Base-by-base conservation (phyloP, 1,140 invertebrate genomes). In the Tetramorium alpestre region DNA sequence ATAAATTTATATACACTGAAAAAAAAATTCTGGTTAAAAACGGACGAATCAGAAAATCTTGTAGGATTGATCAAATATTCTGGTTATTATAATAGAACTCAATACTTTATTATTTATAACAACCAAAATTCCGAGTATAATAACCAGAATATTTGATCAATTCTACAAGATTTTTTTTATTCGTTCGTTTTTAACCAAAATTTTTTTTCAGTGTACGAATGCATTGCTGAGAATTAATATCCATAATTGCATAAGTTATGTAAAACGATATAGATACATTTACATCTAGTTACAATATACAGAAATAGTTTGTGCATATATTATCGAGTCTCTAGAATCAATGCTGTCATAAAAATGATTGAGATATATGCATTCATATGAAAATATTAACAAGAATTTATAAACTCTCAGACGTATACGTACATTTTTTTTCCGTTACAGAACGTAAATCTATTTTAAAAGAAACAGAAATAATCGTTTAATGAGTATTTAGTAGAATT, bases 311-410 rank as follows among this genome's bases (percentile, higher is more conserved):
- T 33, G 22, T 51, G 28, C 7, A 54, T 56, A 56, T 73, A 67
- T 38, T 18, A 38, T 38, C 18, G 69, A 54, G 4, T n/a, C 33
- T 58, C 11, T 22, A n/a, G 28, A 58, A 75, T 58, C 33, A 41
- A 73, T 73, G 41, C 56, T 3, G 10, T 75, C 33, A n/a, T 75
- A 41, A 75, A 75, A n/a, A 16, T 8, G 28, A 75, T 22, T 49
- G 5, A 28, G 5, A 6, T n/a, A 73, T 41, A 41, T 41, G 11
- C 69, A 72, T 28, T 65, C 6, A 58, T 41, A 41, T 2, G 18
- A 58, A 41, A 73, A 56, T 56, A 41, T 73, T 54, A 54, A 54
- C 56, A 38, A 73, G 3, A 75, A 41, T 75, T 58, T 5, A 58
- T 5, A 58, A 56, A 75, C 0, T 75, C n/a, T 13, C 13, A 8